A percentile compares a stretch with the other conserved stretches of the same genome.
phyloP scores from a whole-genome alignment of 2,113 vertebrate species.

The Acinonyx jubatus region DNA sequence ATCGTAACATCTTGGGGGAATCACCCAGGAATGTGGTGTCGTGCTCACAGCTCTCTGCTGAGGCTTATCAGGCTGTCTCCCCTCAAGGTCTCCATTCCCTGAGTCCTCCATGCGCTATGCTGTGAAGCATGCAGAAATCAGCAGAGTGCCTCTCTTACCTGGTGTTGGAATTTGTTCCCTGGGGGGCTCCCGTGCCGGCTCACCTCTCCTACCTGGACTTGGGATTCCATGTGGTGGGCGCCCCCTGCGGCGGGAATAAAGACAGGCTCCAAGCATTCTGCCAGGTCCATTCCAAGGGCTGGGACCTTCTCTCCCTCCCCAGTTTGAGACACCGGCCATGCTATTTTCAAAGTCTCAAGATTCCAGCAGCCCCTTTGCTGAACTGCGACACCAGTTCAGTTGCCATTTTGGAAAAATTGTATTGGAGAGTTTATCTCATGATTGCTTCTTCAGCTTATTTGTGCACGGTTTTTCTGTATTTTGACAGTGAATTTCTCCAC shows the following conservation, averaged over 20 bases:
- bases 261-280: fast-evolving
- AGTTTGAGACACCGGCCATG: fast-evolving
- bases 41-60: background rate
- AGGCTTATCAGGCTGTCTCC: fast-evolving
- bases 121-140: background rate
- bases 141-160: fast-evolving
- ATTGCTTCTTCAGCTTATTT: background rate
- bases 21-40: background rate
- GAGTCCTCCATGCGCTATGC: fast-evolving
- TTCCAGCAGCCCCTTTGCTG: background rate
- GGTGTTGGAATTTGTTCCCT: background rate
- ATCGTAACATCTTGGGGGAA: background rate
- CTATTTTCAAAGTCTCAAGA: background rate
- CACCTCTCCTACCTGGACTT: background rate
- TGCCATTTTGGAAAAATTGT: background rate
- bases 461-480: background rate
- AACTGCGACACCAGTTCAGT: background rate
- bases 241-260: background rate
- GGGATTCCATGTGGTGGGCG: fast-evolving
- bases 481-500: conserved; percentile 31
- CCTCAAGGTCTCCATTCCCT: fast-evolving
- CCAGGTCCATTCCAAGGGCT: background rate
- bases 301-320: fast-evolving
- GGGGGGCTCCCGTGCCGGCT: fast-evolving
- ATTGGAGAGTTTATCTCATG: background rate